A percentile compares a stretch with the other conserved stretches of the same genome.
These are phyloP conservation scores for human DNA, from an alignment of 2,113 vertebrate species.

Conservation along the genomic window GRCh38 chr5:94663501-94664000, in stretches of 20 bases:
- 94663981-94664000: not conserved
- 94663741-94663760: conserved; percentile 78
- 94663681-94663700: conserved; percentile 3
- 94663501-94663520: too few species aligned
- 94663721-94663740: conserved; percentile 51
- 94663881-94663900: conserved; percentile 87
- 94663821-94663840: conserved; percentile 91
- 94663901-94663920: conserved; percentile 86
- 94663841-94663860: conserved; percentile 83
- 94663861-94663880: conserved; percentile 88
- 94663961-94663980: not conserved
- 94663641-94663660: too few species aligned
- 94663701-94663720: not conserved
- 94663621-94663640: too few species aligned
- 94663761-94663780: conserved; percentile 55
- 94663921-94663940: not conserved
- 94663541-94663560: too few species aligned
- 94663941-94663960: not conserved
- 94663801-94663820: conserved; percentile 86
- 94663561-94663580: too few species aligned
- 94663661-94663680: not conserved
- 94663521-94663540: too few species aligned
- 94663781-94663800: conserved; percentile 81
- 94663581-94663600: too few species aligned
- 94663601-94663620: too few species aligned